Evolutionary conservation across 2,888 invertebrate genomes (phyloP).

Genomic region (Silvanus unidentatus): DNA sequence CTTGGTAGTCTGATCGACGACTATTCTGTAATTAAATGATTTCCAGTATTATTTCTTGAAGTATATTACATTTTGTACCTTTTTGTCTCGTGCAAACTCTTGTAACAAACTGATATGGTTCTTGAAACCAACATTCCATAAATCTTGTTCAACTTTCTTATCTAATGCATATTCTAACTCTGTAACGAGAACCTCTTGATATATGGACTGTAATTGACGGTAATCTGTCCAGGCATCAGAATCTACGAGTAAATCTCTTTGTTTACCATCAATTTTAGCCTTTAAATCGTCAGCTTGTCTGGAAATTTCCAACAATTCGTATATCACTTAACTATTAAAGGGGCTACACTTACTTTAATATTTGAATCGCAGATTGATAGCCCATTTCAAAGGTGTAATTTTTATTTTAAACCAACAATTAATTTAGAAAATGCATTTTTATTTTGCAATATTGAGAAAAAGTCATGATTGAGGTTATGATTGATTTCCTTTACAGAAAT

Average conservation of each 20-base stretch:
- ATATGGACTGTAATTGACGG: constrained; percentile 53
- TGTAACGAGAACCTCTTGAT: constrained; percentile 68
- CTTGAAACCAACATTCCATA: constrained; percentile 86
- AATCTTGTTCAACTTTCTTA: constrained; percentile 82
- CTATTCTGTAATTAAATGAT: constrained; percentile 57
- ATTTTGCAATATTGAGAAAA: no score
- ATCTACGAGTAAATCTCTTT: constrained; percentile 49
- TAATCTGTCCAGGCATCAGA: constrained; percentile 44
- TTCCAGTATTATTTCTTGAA: background rate
- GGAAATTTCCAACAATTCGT: constrained; percentile 18
- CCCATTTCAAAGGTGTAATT: no score
- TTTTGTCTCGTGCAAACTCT: constrained; percentile 70
- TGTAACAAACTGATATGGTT: constrained; percentile 78
- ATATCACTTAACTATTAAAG: constrained; percentile 2
- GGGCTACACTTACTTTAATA: constrained; percentile 53
- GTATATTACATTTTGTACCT: constrained; percentile 57
- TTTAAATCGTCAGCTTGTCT: constrained; percentile 73
- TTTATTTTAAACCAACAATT: no score
- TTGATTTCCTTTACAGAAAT: no score
- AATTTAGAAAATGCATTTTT: no score
- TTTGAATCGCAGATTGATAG: constrained; percentile 69
- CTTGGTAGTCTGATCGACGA: constrained; percentile 68
- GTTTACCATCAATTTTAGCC: constrained; percentile 58
- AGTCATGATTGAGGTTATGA: no score
- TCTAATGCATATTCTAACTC: constrained; percentile 83